These are phyloP conservation scores for Pampus argenteus DNA, from an alignment of 2,797 vertebrate species.

Conservation along the genomic window DNA sequence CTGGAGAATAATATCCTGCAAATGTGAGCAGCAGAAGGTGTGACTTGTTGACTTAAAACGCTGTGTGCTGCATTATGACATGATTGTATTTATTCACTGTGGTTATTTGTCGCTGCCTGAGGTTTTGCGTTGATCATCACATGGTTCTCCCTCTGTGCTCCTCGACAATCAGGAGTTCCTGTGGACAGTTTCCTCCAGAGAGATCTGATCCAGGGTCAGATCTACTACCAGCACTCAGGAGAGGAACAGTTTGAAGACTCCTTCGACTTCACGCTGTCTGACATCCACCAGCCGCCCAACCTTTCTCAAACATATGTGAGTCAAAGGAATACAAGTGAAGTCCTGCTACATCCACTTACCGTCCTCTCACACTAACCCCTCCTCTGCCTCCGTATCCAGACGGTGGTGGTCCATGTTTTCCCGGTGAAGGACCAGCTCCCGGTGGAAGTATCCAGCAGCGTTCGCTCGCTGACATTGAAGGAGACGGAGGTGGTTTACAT, in stretches of 20 bases:
- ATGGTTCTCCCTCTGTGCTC: background rate
- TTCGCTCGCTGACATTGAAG: constrained; percentile 80
- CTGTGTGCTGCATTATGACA: no score
- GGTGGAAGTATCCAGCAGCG: constrained; percentile 72
- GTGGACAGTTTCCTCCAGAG: constrained; percentile 82
- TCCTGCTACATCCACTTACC: background rate
- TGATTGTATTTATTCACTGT: no score
- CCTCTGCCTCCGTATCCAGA: constrained; percentile 62
- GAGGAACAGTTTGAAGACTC: constrained; percentile 84
- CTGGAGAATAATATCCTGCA: no score
- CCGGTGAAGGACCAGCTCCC: constrained; percentile 86
- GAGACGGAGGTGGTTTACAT: constrained; percentile 85
- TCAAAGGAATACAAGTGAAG: no score
- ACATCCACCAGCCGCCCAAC: constrained; percentile 82
- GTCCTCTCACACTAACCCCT: background rate
- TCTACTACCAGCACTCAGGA: constrained; percentile 84
- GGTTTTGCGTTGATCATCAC: background rate
- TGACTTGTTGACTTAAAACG: no score
- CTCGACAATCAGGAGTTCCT: constrained; percentile 63
- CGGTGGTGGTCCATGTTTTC: constrained; percentile 79
- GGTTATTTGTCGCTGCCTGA: no score
- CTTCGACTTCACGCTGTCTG: constrained; percentile 82
- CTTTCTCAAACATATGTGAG: constrained; percentile 82
- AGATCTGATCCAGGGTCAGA: constrained; percentile 81
- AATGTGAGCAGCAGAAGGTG: no score